These are phyloP conservation scores for Halesus radiatus DNA, from an alignment of 1,140 invertebrate genomes.

Conservation along the genomic window DNA sequence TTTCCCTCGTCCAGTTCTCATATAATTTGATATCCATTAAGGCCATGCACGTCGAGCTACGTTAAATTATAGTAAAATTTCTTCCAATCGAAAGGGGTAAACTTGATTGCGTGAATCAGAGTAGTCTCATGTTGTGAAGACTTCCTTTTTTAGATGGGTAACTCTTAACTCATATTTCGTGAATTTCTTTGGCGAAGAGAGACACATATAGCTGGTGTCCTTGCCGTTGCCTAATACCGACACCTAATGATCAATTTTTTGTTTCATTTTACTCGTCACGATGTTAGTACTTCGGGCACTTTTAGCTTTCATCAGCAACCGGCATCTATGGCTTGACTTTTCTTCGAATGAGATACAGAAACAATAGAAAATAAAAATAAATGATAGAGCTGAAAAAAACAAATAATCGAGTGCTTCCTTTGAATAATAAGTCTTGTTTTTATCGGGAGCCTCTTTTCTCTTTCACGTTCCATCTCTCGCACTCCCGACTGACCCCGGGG, in stretches of 20 bases:
- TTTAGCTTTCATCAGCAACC: slow-evolving; percentile 9
- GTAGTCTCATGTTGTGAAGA: not conserved
- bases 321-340: slow-evolving; percentile 4
- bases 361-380: slow-evolving; percentile 1
- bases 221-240: slow-evolving; percentile 32
- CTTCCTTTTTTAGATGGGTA: not conserved
- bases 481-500: too few species aligned
- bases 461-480: too few species aligned
- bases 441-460: too few species aligned
- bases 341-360: slow-evolving; percentile 17
- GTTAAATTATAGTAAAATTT: not conserved
- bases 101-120: not conserved
- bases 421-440: too few species aligned
- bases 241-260: slow-evolving; percentile 46
- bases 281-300: slow-evolving; percentile 17
- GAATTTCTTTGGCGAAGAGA: not conserved
- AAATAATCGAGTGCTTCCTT: too few species aligned
- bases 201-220: slow-evolving; percentile 29
- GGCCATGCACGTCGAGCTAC: not conserved
- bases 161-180: not conserved
- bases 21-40: slow-evolving; percentile 40
- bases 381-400: too few species aligned
- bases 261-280: slow-evolving; percentile 40
- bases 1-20: slow-evolving; percentile 27
- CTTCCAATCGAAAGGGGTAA: not conserved